Conservation (phyloP, 2,797 vertebrate genomes). For the Parambassis ranga region DNA sequence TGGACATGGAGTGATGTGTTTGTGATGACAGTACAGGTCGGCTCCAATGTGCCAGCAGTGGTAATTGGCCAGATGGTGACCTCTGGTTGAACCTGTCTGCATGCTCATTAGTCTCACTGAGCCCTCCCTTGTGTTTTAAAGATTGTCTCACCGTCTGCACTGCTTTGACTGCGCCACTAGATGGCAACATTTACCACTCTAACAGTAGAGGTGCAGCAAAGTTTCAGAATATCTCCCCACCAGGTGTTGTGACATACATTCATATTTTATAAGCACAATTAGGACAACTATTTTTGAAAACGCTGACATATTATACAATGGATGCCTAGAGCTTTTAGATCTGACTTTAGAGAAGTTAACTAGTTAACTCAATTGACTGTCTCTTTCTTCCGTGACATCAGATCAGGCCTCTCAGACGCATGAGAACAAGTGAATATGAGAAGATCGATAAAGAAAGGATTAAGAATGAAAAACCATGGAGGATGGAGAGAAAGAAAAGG, state of each 20-base stretch:
- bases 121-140: conserved; percentile 58
- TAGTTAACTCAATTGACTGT: conserved; percentile 12
- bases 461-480: conserved; percentile 67
- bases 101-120: conserved; percentile 85
- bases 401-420: conserved; percentile 43
- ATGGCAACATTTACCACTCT: conserved; percentile 80
- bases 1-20: conserved; percentile 84
- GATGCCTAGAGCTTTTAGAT: not conserved
- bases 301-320: not conserved
- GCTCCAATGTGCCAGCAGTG: conserved; percentile 88
- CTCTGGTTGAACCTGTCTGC: conserved; percentile 90
- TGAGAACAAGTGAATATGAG: conserved; percentile 73
- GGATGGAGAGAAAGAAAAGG: conserved; percentile 51
- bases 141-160: not conserved
- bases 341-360: conserved; percentile 28
- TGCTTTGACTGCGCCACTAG: conserved; percentile 65
- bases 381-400: conserved; percentile 25
- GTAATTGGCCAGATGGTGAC: conserved; percentile 94
- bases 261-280: conserved; percentile 31
- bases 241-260: conserved; percentile 5
- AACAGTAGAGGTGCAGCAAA: not conserved
- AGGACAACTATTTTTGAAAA: conserved; percentile 18
- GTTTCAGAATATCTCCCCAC: not conserved
- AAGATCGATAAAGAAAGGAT: conserved; percentile 76
- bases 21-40: conserved; percentile 87